phyloP scores from a whole-genome alignment of 2,888 invertebrate species.

The Tenthredo amoena region DNA sequence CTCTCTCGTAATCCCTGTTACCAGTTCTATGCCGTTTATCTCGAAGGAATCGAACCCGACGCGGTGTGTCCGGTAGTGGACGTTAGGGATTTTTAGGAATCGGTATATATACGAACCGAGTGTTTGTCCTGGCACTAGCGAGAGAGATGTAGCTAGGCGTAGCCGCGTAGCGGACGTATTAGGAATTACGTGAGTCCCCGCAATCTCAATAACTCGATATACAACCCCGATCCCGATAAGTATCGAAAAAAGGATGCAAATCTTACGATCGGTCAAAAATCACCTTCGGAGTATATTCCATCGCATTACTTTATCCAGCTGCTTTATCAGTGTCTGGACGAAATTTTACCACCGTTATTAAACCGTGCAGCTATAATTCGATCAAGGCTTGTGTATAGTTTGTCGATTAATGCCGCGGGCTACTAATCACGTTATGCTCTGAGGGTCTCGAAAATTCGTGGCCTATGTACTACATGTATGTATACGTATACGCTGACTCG shows the following conservation, averaged over 20 bases:
- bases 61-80: too few relatives aligned
- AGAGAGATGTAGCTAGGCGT: too few relatives aligned
- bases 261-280: background rate
- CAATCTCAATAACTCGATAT: too few relatives aligned
- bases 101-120: too few relatives aligned
- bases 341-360: slow-evolving; percentile 42
- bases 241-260: background rate
- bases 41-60: too few relatives aligned
- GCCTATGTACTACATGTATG: background rate
- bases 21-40: background rate
- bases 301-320: background rate
- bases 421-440: slow-evolving; percentile 35
- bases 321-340: background rate
- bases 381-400: background rate
- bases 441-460: slow-evolving; percentile 35
- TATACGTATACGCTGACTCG: background rate
- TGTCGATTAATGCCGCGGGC: slow-evolving; percentile 32
- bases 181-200: too few relatives aligned
- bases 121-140: too few relatives aligned
- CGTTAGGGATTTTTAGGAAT: too few relatives aligned
- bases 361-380: slow-evolving; percentile 15
- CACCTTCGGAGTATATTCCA: background rate
- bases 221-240: background rate
- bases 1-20: background rate
- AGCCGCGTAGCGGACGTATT: too few relatives aligned